These are phyloP conservation scores for Larimichthys crocea DNA, from an alignment of 2,113 vertebrate species.

Conservation along the genomic window DNA sequence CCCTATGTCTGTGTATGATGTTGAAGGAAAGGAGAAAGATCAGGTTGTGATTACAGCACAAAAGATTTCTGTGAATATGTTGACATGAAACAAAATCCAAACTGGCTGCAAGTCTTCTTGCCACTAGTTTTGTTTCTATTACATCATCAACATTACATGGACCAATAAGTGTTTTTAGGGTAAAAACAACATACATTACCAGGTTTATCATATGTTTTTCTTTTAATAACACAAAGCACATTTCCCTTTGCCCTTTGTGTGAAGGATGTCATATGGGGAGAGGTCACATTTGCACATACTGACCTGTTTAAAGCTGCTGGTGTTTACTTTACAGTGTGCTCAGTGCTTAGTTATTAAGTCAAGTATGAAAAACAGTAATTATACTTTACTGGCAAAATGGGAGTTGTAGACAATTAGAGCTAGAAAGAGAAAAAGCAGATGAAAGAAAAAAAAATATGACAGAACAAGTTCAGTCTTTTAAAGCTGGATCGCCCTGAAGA, in stretches of 20 bases:
- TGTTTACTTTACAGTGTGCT: not conserved
- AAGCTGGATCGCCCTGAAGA: slow-evolving; percentile 35
- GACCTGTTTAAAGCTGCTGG: slow-evolving; percentile 3
- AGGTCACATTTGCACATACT: not conserved
- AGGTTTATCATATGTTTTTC: too few relatives aligned
- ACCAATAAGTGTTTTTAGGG: too few relatives aligned
- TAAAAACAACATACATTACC: too few relatives aligned
- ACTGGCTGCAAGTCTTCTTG: not conserved
- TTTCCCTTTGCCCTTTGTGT: not conserved
- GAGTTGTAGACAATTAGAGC: slow-evolving; percentile 34
- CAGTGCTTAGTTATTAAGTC: slow-evolving; percentile 16
- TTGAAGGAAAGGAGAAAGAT: slow-evolving; percentile 19
- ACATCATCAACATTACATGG: not conserved
- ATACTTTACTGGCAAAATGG: slow-evolving; percentile 30
- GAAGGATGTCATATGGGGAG: not conserved
- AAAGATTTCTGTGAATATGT: slow-evolving; percentile 2
- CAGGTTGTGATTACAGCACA: slow-evolving; percentile 33
- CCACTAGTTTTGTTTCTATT: not conserved
- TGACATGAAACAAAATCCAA: slow-evolving; percentile 41
- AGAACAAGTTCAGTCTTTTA: slow-evolving; percentile 37
- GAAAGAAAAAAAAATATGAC: slow-evolving; percentile 34
- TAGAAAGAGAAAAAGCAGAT: slow-evolving; percentile 31
- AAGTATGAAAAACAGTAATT: slow-evolving; percentile 45
- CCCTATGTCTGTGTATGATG: slow-evolving; percentile 14
- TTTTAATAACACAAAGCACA: not conserved